phyloP scores from a whole-genome alignment of 2,797 vertebrate species.

The Todus mexicanus region DNA sequence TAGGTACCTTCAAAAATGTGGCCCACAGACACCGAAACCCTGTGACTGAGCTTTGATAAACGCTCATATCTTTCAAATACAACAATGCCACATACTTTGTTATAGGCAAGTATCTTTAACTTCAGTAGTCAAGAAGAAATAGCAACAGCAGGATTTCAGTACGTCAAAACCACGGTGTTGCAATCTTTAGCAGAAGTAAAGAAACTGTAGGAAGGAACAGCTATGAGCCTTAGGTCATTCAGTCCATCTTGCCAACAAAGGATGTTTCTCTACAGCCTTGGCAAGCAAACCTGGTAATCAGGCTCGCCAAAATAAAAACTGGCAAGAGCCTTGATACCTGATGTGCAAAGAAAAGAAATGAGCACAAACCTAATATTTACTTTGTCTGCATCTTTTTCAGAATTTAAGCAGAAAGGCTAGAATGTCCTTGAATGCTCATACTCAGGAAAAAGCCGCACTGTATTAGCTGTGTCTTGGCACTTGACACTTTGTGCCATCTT shows the following conservation, averaged over 20 bases:
- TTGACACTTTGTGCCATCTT: background rate
- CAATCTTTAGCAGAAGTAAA: background rate
- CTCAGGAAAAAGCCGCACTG: background rate
- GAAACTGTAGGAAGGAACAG: background rate
- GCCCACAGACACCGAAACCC: background rate
- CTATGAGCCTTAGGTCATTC: slow-evolving; percentile 28
- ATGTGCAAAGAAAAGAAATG: slow-evolving; percentile 22
- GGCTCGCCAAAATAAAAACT: slow-evolving; percentile 39
- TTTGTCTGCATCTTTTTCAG: slow-evolving; percentile 18
- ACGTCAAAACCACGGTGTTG: background rate
- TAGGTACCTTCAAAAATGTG: background rate
- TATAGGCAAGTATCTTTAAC: background rate
- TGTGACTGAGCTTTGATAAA: background rate
- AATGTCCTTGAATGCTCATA: background rate
- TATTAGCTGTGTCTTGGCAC: background rate
- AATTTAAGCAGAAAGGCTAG: slow-evolving; percentile 1
- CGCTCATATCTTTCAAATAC: background rate
- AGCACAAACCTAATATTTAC: slow-evolving; percentile 12
- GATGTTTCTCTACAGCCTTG: slow-evolving; percentile 38
- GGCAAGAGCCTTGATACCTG: slow-evolving; percentile 12
- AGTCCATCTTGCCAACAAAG: slow-evolving; percentile 28
- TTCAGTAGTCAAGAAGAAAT: background rate
- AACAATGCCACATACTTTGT: background rate
- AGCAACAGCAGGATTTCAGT: background rate
- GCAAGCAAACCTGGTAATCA: slow-evolving; percentile 14